These are phyloP conservation scores for Drosophila testacea DNA, from an alignment of 2,888 invertebrate species.

Conservation along the genomic window DNA sequence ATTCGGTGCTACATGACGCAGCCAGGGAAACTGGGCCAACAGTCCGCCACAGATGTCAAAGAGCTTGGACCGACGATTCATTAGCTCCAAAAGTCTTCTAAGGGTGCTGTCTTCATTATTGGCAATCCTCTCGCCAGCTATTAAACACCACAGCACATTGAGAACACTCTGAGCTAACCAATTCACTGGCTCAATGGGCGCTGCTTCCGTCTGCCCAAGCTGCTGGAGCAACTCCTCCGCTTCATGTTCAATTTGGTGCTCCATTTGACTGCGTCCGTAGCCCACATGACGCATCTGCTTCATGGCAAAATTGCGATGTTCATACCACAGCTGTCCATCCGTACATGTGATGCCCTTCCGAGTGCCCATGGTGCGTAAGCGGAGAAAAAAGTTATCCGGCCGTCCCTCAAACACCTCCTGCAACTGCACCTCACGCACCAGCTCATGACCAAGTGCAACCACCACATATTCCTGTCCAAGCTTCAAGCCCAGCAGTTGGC, in stretches of 20 bases:
- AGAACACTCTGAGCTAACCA: slow-evolving; percentile 87
- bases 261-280: slow-evolving; percentile 87
- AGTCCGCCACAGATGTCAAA: slow-evolving; percentile 88
- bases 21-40: slow-evolving; percentile 88
- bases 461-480: slow-evolving; percentile 86
- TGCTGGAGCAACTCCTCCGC: slow-evolving; percentile 84
- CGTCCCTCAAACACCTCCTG: slow-evolving; percentile 88
- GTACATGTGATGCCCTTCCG: slow-evolving; percentile 87
- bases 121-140: slow-evolving; percentile 86
- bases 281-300: slow-evolving; percentile 87
- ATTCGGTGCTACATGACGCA: slow-evolving; percentile 88
- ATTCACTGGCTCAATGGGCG: slow-evolving; percentile 81
- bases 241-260: slow-evolving; percentile 87
- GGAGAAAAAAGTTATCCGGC: slow-evolving; percentile 88
- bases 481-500: slow-evolving; percentile 87
- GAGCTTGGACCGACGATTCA: slow-evolving; percentile 86
- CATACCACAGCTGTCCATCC: slow-evolving; percentile 87
- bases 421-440: slow-evolving; percentile 86
- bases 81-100: slow-evolving; percentile 85
- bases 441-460: slow-evolving; percentile 86
- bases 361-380: slow-evolving; percentile 88
- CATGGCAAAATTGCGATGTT: slow-evolving; percentile 87
- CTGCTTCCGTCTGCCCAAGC: slow-evolving; percentile 64
- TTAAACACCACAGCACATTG: slow-evolving; percentile 89
- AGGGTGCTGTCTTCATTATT: slow-evolving; percentile 85